Conservation (phyloP, 2,888 invertebrate genomes). For the Nezara viridula region DNA sequence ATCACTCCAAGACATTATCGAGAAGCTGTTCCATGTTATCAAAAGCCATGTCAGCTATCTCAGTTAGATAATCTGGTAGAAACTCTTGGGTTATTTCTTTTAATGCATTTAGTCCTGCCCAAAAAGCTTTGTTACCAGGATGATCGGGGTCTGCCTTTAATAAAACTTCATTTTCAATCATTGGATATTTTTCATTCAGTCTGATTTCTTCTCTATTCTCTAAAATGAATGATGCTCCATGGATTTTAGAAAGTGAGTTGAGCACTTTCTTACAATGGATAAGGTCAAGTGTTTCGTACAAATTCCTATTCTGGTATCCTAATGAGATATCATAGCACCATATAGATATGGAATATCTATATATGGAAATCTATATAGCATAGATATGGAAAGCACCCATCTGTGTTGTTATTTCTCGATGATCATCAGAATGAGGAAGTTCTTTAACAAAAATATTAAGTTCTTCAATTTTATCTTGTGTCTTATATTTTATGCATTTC, state of each 20-base stretch:
- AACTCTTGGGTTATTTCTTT: conserved; percentile 30
- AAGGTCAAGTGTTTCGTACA: conserved; percentile 44
- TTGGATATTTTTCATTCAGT: conserved; percentile 49
- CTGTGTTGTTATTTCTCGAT: conserved; percentile 30
- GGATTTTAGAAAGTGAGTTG: conserved; percentile 53
- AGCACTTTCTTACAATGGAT: conserved; percentile 53
- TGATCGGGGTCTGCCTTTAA: conserved; percentile 51
- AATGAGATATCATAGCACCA: conserved; percentile 59
- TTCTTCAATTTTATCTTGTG: neutral
- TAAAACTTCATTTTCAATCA: conserved; percentile 52
- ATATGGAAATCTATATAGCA: too few species aligned
- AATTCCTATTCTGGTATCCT: conserved; percentile 50
- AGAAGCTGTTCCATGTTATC: neutral
- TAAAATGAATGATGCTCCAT: conserved; percentile 58
- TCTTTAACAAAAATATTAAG: conserved; percentile 37
- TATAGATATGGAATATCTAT: too few species aligned
- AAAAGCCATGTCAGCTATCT: conserved; percentile 26
- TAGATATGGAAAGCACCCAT: conserved; percentile 55
- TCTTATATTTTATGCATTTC: conserved; percentile 39
- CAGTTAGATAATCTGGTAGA: conserved; percentile 3
- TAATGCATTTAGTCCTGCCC: conserved; percentile 42
- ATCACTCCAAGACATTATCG: neutral
- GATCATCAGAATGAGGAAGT: conserved; percentile 19
- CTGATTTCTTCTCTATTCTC: conserved; percentile 42
- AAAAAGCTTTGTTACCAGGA: neutral